Evolutionary conservation across 1,140 invertebrate genomes (phyloP).

Genomic region (Drosophila ohnishii): DNA sequence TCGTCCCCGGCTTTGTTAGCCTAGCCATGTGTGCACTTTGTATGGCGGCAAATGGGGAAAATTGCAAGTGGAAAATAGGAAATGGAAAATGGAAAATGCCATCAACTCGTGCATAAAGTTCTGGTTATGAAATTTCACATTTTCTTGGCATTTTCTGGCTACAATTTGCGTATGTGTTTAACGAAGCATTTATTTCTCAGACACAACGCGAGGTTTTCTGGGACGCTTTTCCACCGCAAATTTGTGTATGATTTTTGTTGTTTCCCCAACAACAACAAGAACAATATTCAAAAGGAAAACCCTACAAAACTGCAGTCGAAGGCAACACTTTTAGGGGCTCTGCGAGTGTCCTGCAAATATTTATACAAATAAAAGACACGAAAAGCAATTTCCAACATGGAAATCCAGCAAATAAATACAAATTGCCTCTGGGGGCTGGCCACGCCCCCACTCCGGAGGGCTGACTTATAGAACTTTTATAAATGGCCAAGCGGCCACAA

Average conservation of each 20-base stretch:
- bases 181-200: slow-evolving; percentile 57
- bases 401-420: slow-evolving; percentile 74
- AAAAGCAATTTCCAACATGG: slow-evolving; percentile 57
- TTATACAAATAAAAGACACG: slow-evolving; percentile 57
- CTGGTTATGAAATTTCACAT: slow-evolving; percentile 58
- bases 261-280: slow-evolving; percentile 12
- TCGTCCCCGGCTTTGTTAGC: slow-evolving; percentile 38
- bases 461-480: slow-evolving; percentile 57
- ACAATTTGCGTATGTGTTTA: slow-evolving; percentile 76
- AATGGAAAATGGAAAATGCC: slow-evolving; percentile 27
- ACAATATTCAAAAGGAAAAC: neutral
- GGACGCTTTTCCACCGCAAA: slow-evolving; percentile 53
- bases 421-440: slow-evolving; percentile 49
- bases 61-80: slow-evolving; percentile 1
- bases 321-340: slow-evolving; percentile 43
- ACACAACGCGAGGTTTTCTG: slow-evolving; percentile 4
- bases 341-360: slow-evolving; percentile 60
- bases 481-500: slow-evolving; percentile 69
- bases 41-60: slow-evolving; percentile 16
- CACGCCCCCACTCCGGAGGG: slow-evolving; percentile 25
- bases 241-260: slow-evolving; percentile 74
- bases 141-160: slow-evolving; percentile 61
- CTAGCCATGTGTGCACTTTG: slow-evolving; percentile 31
- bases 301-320: slow-evolving; percentile 19
- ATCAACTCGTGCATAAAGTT: slow-evolving; percentile 65